Evolutionary conservation across 2,888 invertebrate genomes (phyloP).

Genomic region (Ganaspis brasiliensis): DNA sequence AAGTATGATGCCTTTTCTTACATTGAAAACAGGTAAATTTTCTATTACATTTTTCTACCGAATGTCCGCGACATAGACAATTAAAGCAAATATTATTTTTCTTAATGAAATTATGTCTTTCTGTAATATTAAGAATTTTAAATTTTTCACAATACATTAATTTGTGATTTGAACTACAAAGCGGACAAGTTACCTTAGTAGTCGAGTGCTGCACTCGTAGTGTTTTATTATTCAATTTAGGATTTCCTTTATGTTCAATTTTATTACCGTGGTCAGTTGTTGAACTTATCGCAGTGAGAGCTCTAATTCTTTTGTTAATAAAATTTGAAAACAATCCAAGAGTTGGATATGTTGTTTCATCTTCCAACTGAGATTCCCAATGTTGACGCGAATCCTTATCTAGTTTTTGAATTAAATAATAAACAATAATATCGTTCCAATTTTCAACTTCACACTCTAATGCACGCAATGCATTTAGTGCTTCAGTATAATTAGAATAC

Average conservation of each 20-base stretch:
- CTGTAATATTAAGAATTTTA: not conserved
- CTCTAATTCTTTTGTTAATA: not conserved
- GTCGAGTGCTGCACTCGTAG: not conserved
- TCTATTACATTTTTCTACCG: too few species aligned
- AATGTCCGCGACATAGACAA: too few species aligned
- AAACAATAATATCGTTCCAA: not conserved
- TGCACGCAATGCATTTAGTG: not conserved
- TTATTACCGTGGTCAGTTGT: not conserved
- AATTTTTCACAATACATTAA: not conserved
- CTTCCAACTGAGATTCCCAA: not conserved
- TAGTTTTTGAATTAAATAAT: not conserved
- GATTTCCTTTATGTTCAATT: not conserved
- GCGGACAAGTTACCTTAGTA: not conserved
- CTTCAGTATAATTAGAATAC: not conserved
- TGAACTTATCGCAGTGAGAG: not conserved
- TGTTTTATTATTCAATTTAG: not conserved
- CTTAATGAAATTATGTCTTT: not conserved
- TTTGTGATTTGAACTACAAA: not conserved
- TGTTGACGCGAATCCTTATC: not conserved
- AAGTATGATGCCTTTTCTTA: too few species aligned
- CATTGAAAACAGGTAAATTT: too few species aligned
- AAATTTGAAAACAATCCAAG: not conserved
- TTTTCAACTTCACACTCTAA: not conserved
- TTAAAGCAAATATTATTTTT: too few species aligned
- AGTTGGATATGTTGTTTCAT: not conserved